Conservation (phyloP, 2,113 vertebrate species). For the Cathartes aura region DNA sequence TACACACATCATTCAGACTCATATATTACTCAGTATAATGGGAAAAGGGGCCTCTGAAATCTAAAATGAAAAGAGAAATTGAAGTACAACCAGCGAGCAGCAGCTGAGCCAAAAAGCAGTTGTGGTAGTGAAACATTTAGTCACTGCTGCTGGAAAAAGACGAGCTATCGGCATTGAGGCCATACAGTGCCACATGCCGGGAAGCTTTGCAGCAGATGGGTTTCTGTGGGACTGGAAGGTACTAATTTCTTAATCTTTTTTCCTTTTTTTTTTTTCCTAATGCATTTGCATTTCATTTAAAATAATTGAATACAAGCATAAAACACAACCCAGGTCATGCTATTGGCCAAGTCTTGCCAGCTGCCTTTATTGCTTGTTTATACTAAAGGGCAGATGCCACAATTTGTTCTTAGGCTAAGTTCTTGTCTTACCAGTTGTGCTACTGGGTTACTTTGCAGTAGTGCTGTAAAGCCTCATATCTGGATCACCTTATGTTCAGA, state of each 20-base stretch:
- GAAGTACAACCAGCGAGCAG: constrained; percentile 58
- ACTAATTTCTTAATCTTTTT: neutral
- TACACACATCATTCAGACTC: constrained; percentile 74
- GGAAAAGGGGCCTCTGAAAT: constrained; percentile 63
- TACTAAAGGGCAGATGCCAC: neutral
- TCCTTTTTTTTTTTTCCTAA: accelerated
- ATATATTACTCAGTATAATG: constrained; percentile 75
- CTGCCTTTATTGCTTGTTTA: neutral
- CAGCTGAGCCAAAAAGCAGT: constrained; percentile 59
- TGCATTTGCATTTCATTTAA: neutral
- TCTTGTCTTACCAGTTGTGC: neutral
- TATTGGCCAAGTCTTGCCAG: neutral
- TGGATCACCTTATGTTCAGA: neutral
- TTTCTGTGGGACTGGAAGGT: constrained; percentile 31
- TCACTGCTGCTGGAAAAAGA: constrained; percentile 45
- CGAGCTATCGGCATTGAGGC: constrained; percentile 7
- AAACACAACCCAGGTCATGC: neutral
- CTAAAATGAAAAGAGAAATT: constrained; percentile 77
- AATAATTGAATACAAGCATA: neutral
- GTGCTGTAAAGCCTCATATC: neutral
- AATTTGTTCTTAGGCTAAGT: neutral
- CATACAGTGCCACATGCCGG: constrained; percentile 14
- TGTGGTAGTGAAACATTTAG: constrained; percentile 47
- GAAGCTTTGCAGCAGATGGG: constrained; percentile 23
- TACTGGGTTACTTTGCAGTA: neutral